Percentiles rank a stretch among this genome's conserved stretches.
These are phyloP conservation scores for Morus bassanus DNA, from an alignment of 2,797 vertebrate genomes.

Conservation along the genomic window DNA sequence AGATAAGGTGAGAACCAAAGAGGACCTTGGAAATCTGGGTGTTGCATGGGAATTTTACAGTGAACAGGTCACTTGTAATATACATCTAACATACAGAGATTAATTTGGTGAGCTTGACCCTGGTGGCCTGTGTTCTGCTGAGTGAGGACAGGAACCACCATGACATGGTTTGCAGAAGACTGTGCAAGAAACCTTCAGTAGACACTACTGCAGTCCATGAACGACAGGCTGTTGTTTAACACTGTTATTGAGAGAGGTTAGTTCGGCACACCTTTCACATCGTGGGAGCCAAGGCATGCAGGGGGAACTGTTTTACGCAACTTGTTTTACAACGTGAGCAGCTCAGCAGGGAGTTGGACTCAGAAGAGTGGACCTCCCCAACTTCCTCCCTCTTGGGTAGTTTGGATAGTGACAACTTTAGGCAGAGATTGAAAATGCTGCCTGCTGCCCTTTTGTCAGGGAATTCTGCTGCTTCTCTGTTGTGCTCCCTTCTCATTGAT, in stretches of 20 bases:
- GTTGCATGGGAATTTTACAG: neutral
- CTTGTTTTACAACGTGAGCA: neutral
- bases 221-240: neutral
- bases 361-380: neutral
- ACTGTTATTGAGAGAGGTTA: neutral
- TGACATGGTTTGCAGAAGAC: neutral
- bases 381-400: neutral
- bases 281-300: neutral
- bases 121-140: neutral
- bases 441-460: neutral
- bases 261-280: neutral
- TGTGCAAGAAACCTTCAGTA: neutral
- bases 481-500: neutral
- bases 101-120: neutral
- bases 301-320: neutral
- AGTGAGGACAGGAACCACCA: neutral
- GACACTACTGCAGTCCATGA: neutral
- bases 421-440: neutral
- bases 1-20: neutral
- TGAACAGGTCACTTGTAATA: neutral
- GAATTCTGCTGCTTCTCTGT: neutral
- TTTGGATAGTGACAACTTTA: neutral
- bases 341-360: neutral
- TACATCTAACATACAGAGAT: neutral
- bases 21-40: neutral